Evolutionary conservation across 2,797 vertebrate genomes (phyloP).

Genomic region (Lophotriccus pileatus): DNA sequence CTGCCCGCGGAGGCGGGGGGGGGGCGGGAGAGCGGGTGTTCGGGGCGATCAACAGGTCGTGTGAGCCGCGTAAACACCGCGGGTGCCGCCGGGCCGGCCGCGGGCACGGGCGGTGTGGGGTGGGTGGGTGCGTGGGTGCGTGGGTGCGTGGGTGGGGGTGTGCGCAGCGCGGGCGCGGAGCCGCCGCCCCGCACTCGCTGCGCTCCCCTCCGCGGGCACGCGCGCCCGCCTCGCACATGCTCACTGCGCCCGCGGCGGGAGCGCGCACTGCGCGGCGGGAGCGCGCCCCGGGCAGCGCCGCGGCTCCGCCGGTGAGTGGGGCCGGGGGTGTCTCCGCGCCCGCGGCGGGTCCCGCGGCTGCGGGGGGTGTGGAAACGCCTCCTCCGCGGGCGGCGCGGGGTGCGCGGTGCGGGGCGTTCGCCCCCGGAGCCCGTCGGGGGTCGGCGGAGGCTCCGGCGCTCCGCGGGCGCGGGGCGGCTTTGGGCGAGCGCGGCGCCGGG

Average conservation of each 20-base stretch:
- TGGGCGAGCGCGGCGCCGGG: not conserved
- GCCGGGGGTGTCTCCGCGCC: too few species aligned
- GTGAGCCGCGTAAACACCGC: not conserved
- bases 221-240: slow-evolving; percentile 49
- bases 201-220: slow-evolving; percentile 42
- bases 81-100: not conserved
- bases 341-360: too few species aligned
- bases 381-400: not conserved
- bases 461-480: not conserved
- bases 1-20: too few species aligned
- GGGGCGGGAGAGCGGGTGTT: not conserved
- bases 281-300: slow-evolving; percentile 21
- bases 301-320: not conserved
- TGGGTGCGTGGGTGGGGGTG: not conserved
- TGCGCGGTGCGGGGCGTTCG: not conserved
- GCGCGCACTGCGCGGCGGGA: slow-evolving; percentile 28
- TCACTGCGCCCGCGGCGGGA: slow-evolving; percentile 44
- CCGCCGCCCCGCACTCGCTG: not conserved
- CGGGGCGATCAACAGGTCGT: not conserved
- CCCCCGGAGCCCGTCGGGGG: not conserved
- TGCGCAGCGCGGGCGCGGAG: slow-evolving; percentile 36
- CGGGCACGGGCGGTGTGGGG: not conserved
- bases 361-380: not conserved
- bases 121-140: too few species aligned
- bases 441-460: not conserved